phyloP scores from a whole-genome alignment of 2,888 invertebrate species.

The Abrostola triplasia region DNA sequence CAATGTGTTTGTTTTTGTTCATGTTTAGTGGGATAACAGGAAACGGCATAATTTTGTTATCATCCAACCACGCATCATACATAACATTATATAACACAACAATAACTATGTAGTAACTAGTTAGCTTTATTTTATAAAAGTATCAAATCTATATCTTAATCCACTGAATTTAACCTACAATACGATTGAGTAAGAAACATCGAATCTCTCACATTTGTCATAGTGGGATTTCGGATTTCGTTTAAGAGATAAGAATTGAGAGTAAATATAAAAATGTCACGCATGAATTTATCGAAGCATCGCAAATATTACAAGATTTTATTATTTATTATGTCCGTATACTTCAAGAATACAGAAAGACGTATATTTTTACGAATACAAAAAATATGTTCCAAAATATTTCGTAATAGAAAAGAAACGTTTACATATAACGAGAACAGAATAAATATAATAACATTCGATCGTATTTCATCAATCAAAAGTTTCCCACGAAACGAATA shows the following conservation, averaged over 20 bases:
- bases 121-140: not conserved
- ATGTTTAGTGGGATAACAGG: slow-evolving; percentile 4
- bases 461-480: slow-evolving; percentile 63
- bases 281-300: not conserved
- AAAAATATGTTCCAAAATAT: slow-evolving; percentile 5
- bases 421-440: slow-evolving; percentile 31
- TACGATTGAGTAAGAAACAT: not conserved
- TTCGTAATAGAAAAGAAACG: slow-evolving; percentile 15
- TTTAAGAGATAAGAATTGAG: not conserved
- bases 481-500: slow-evolving; percentile 60
- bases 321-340: slow-evolving; percentile 5
- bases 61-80: not conserved
- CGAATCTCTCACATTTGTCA: not conserved
- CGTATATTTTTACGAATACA: not conserved
- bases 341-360: slow-evolving; percentile 6
- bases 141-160: too few species aligned
- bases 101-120: slow-evolving; percentile 1
- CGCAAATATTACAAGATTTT: slow-evolving; percentile 1
- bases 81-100: not conserved
- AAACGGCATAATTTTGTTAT: slow-evolving; percentile 2
- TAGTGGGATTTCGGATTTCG: not conserved
- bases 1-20: slow-evolving; percentile 1
- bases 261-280: not conserved
- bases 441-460: slow-evolving; percentile 39
- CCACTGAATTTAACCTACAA: not conserved